Base-by-base conservation (phyloP, 1,140 invertebrate genomes). In the Sminthurides bifidus region DNA sequence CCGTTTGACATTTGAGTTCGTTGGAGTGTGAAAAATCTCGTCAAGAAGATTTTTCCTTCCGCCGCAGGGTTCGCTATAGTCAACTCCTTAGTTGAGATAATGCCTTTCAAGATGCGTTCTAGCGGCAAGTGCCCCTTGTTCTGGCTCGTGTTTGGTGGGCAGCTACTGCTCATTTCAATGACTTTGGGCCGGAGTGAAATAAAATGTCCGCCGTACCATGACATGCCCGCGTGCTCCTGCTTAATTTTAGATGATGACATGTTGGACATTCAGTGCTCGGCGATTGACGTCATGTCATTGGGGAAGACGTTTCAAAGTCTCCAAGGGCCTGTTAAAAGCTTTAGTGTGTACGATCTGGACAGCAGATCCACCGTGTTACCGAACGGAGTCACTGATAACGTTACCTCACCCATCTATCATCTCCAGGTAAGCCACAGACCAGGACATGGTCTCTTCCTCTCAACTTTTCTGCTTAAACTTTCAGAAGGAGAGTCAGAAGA, bases 191-290 rank as follows among this genome's bases (percentile, higher is more conserved):
- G 17, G 17, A 58, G 52, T 37, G 63, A 65, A 56, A 65, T 65
- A 33, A 73, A 77, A 54, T 86, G 84, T 67, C 84, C 84, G 35
- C 79, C 75, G 62, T 76, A 81, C 63, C 72, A 79, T 60, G 79
- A 81, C 61, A 84, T 81, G 67, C 81, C 82, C 15, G 80, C 79
- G 61, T 93, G 89, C 72, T 83, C 86, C 0, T 92, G 89, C 71
- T 91, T 90, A 74, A 85, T 85, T 72, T 87, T 90, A 69, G 85
- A 90, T 69, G 86, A 90, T 73, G 87, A 86, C 27, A 17, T 17
- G 5, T 76, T 92, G 48, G 89, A 87, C 72, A 74, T 92, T 60
- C 87, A 93, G 72, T 93, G 89, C 69, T 83, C 87, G 17, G 83
- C 80, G 52, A 82, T 82, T 4, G 81, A 81, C n/a, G 76, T 81